A percentile compares a stretch with the other conserved stretches of the same genome.
These are phyloP conservation scores for Hippopotamyrus pictus DNA, from an alignment of 2,797 vertebrate genomes.

Conservation along the genomic window DNA sequence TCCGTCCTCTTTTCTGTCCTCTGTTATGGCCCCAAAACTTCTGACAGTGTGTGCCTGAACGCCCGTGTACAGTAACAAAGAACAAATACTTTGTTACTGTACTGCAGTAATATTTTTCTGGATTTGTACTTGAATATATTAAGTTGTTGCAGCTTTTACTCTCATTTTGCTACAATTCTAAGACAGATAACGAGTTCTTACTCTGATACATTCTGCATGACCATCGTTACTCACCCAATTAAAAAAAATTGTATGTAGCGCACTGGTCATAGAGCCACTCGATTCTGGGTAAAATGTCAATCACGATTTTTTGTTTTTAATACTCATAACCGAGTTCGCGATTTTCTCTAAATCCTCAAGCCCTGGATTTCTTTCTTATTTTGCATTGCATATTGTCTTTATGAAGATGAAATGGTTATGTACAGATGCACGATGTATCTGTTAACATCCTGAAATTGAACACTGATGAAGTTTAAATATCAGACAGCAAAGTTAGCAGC, in stretches of 20 bases:
- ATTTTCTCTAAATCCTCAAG: background rate
- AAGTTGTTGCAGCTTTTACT: background rate
- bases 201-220: background rate
- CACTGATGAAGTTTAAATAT: background rate
- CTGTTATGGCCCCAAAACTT: background rate
- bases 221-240: background rate
- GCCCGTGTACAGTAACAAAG: background rate
- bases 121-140: background rate
- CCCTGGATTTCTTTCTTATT: background rate
- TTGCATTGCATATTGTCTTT: background rate
- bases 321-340: background rate
- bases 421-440: background rate
- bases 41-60: background rate
- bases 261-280: background rate
- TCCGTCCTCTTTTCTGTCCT: background rate
- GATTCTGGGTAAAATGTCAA: background rate
- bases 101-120: background rate
- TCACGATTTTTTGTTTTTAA: background rate
- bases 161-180: background rate
- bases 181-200: background rate
- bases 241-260: background rate
- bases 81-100: background rate
- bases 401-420: background rate
- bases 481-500: background rate
- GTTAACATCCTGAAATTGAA: background rate